Base-by-base conservation (phyloP, 2,113 vertebrate species). In the Chamaetylas fuelleborni region DNA sequence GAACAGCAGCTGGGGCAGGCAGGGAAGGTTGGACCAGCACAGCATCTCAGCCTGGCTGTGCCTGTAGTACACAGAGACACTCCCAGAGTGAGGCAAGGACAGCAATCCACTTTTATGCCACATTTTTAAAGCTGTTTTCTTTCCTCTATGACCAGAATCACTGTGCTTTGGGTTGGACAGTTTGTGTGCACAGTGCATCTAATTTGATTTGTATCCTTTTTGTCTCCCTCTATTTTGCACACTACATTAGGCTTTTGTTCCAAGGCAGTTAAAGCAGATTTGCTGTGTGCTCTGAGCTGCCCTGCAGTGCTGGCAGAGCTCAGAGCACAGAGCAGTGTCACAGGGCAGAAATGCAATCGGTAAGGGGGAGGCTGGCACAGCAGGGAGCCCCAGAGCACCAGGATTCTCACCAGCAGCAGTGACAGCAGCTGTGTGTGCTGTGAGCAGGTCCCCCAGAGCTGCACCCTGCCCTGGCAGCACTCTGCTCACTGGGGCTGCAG, bases 181-280 rank as follows among this genome's bases (percentile, higher is more conserved):
- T 54, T 19, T 48, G 65, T 67, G 47, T 51, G 81, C 74, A 15
- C 7, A 76, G 90, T 56, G 81, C 81, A 87, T 81, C 94, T 86
- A 73, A 78, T 81, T 73, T 66, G 80, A 78, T 88, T 94, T 70
- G 58, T 81, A 78, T 92, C 94, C 65, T 78, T 89, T 64, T 67
- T 74, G 90, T 76, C 87, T 84, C 90, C 57, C 56, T 58, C 67
- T 78, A 4, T 58, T 89, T 64, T 60, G 61, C 81, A 80, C 88
- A 69, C 57, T 69, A 43, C 84, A 67, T 93, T 66, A 86, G 86
- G 86, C 82, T 93, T 83, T 73, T 91, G 86, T 93, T 92, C 48
- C 88, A 22, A 51, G 28, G 42, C 88, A 62, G 82, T 66, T 86
- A 66, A 34, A 79, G 92, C 80, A 81, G 88, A 90, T 82, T 70